phyloP scores from a whole-genome alignment of 2,888 invertebrate species.

The Ormyrus rosae region DNA sequence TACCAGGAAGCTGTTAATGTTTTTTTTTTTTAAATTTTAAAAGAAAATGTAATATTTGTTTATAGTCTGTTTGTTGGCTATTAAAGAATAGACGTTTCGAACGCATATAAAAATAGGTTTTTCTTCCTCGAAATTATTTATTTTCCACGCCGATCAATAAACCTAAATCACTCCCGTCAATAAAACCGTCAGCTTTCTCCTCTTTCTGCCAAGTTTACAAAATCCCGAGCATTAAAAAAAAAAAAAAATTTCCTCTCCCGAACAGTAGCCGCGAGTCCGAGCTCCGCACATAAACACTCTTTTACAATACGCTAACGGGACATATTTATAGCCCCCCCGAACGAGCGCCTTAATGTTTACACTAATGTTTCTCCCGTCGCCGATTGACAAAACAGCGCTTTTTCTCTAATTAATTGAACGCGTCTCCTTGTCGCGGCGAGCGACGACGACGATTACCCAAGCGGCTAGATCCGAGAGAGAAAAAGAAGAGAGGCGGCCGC shows the following conservation, averaged over 20 bases:
- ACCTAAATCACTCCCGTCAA: too few relatives aligned
- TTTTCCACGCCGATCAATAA: too few relatives aligned
- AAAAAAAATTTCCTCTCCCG: too few relatives aligned
- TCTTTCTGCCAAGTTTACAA: background rate
- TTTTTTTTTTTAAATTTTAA: too few relatives aligned
- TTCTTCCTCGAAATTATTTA: too few relatives aligned
- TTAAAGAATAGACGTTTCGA: too few relatives aligned
- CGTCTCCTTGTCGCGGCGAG: background rate
- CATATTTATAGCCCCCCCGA: constrained; percentile 1
- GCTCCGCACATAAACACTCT: background rate
- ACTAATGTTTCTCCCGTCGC: background rate
- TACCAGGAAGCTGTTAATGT: too few relatives aligned
- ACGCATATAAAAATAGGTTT: too few relatives aligned
- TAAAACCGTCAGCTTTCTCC: background rate
- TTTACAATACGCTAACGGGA: background rate
- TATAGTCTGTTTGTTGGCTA: too few relatives aligned
- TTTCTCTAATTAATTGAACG: constrained; percentile 7
- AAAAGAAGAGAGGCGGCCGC: background rate
- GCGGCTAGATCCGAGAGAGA: background rate
- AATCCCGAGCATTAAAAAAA: background rate
- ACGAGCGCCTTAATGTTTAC: background rate
- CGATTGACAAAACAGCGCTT: background rate
- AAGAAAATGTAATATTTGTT: too few relatives aligned
- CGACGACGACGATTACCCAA: background rate
- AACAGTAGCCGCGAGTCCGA: background rate